phyloP scores from a whole-genome alignment of 1,140 invertebrate species.

The Caenorhabditis remanei region DNA sequence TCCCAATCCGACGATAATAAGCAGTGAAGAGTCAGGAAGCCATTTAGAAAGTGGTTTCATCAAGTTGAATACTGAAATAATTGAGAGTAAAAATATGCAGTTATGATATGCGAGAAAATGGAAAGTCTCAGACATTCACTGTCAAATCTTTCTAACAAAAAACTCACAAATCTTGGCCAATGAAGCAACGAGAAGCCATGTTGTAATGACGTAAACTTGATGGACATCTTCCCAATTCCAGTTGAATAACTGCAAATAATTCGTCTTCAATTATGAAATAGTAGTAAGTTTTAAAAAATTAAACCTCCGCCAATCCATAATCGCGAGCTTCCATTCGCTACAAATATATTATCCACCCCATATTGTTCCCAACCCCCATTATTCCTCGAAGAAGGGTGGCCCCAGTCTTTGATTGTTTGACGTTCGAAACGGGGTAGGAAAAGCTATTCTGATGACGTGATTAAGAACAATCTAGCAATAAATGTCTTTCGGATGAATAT shows the following conservation, averaged over 20 bases:
- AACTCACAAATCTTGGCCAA: conserved; percentile 75
- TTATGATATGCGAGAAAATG: too few species aligned
- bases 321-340: conserved; percentile 36
- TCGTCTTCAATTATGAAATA: background rate
- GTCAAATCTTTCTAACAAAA: background rate
- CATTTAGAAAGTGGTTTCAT: conserved; percentile 49
- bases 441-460: conserved; percentile 17
- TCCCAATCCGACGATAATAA: conserved; percentile 74
- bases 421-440: conserved; percentile 19
- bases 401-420: conserved; percentile 38
- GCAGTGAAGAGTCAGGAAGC: conserved; percentile 74
- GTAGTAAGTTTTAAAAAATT: background rate
- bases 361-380: background rate
- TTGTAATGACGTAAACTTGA: conserved; percentile 68
- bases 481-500: background rate
- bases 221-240: conserved; percentile 71
- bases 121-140: too few species aligned
- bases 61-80: conserved; percentile 56
- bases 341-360: too few species aligned
- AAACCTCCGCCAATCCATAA: conserved; percentile 37
- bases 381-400: background rate
- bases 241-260: conserved; percentile 65
- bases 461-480: too few species aligned
- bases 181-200: conserved; percentile 72
- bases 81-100: background rate